Evolutionary conservation across 2,797 vertebrate species (phyloP).

Genomic region (Pangasius djambal): DNA sequence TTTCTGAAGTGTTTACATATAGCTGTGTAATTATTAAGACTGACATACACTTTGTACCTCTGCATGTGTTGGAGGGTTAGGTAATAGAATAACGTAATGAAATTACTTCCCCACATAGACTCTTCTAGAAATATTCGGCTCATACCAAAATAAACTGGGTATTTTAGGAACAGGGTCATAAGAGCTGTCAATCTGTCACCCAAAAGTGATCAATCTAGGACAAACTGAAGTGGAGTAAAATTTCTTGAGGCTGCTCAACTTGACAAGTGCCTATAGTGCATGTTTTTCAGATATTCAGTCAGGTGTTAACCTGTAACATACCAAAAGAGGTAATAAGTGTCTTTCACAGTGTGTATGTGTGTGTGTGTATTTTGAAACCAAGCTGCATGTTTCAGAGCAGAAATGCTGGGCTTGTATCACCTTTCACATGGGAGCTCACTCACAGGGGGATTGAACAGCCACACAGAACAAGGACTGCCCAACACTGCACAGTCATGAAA

Average conservation of each 20-base stretch:
- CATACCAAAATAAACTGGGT: conserved; percentile 50
- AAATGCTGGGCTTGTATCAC: conserved; percentile 53
- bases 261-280: neutral
- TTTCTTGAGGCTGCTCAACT: conserved; percentile 10
- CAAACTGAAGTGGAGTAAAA: conserved; percentile 43
- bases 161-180: conserved; percentile 54
- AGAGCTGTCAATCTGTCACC: conserved; percentile 54
- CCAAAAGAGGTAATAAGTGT: conserved; percentile 46
- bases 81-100: conserved; percentile 56
- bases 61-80: conserved; percentile 35
- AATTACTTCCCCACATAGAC: conserved; percentile 49
- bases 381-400: conserved; percentile 46
- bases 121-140: conserved; percentile 50
- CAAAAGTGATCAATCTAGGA: conserved; percentile 52
- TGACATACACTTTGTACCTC: neutral
- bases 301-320: conserved; percentile 34
- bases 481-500: conserved; percentile 35
- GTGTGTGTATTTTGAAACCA: conserved; percentile 53
- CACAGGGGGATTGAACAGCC: conserved; percentile 48
- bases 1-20: conserved; percentile 21
- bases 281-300: conserved; percentile 24
- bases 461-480: conserved; percentile 39
- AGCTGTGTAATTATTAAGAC: neutral
- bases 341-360: neutral
- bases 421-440: conserved; percentile 49